These are phyloP conservation scores for Podarcis lilfordi DNA, from an alignment of 2,797 vertebrate species.

Conservation along the genomic window DNA sequence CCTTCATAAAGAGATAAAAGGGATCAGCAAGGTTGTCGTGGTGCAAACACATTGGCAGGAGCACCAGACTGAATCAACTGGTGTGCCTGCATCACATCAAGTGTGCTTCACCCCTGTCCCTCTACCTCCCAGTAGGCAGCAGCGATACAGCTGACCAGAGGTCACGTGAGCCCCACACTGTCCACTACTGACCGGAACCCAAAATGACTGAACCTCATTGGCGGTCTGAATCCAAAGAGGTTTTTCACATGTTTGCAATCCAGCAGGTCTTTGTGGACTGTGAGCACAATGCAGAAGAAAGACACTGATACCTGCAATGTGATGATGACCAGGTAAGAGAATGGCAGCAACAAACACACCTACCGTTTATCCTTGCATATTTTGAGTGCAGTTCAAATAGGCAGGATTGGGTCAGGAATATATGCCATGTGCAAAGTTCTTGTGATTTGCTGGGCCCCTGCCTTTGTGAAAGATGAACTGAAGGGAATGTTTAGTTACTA, in stretches of 20 bases:
- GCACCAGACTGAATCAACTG: too few species aligned
- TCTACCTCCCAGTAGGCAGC: too few species aligned
- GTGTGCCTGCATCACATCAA: too few species aligned
- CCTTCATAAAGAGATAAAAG: too few species aligned
- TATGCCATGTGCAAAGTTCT: background rate
- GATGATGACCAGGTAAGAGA: background rate
- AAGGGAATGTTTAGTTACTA: background rate
- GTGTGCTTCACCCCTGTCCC: too few species aligned
- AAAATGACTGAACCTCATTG: too few species aligned
- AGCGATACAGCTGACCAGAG: too few species aligned
- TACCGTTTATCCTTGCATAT: background rate
- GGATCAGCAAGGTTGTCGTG: too few species aligned
- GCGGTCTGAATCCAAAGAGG: background rate
- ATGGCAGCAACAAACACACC: background rate
- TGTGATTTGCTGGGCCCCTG: background rate
- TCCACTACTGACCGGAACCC: too few species aligned
- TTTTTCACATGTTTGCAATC: background rate
- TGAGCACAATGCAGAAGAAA: background rate
- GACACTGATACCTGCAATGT: background rate
- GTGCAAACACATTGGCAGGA: too few species aligned
- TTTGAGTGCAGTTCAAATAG: background rate
- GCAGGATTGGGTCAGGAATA: background rate
- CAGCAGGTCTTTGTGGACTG: background rate
- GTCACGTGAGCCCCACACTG: too few species aligned
- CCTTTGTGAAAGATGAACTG: background rate